Evolutionary conservation across 2,113 vertebrate species (phyloP).

Genomic region (Prolemur simus): DNA sequence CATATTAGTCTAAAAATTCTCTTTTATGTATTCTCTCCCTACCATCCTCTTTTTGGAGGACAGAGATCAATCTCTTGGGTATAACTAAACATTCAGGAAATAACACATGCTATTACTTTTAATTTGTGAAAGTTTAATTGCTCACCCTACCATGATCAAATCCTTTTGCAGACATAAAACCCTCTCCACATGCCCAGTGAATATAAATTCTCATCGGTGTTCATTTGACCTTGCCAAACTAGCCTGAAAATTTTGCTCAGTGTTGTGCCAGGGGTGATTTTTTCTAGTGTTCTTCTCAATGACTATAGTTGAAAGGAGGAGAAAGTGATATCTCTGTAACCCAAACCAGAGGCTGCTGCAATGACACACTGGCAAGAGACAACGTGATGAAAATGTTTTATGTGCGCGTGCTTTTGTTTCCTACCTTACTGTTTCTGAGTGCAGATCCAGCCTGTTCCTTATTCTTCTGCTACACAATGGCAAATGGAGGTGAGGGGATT

Average conservation of each 20-base stretch:
- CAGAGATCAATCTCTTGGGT: not conserved
- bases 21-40: not conserved
- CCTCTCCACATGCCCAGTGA: not conserved
- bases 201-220: slow-evolving; percentile 2
- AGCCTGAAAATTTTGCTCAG: slow-evolving; percentile 6
- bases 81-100: slow-evolving; percentile 15
- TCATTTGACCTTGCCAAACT: slow-evolving; percentile 53
- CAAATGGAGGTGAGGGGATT: not conserved
- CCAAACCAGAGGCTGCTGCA: slow-evolving; percentile 38
- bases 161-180: not conserved
- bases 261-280: not conserved
- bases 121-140: not conserved
- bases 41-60: not conserved
- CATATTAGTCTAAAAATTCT: not conserved
- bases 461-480: not conserved
- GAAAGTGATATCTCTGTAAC: slow-evolving; percentile 64
- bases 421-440: not conserved
- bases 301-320: slow-evolving; percentile 40
- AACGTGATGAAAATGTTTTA: not conserved
- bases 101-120: not conserved
- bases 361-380: not conserved
- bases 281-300: slow-evolving; percentile 37
- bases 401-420: slow-evolving; percentile 41
- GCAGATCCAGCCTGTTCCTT: not conserved
- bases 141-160: slow-evolving; percentile 27